Evolutionary conservation across 2,797 vertebrate genomes (phyloP).

Genomic region (Simalia tracyae): DNA sequence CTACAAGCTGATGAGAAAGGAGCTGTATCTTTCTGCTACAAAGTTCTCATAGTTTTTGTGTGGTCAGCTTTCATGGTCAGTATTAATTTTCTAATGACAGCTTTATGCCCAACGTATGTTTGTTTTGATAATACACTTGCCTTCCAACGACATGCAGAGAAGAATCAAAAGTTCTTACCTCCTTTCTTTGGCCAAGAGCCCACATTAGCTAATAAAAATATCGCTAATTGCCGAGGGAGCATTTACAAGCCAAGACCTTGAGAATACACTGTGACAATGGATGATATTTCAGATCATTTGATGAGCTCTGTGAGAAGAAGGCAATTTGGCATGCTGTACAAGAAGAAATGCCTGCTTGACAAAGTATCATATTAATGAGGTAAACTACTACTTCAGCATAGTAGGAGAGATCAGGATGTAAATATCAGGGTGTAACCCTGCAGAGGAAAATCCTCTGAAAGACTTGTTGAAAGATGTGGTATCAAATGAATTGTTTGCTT

Average conservation of each 20-base stretch:
- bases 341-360: constrained; percentile 56
- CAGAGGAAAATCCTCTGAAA: constrained; percentile 72
- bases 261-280: constrained; percentile 53
- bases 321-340: constrained; percentile 39
- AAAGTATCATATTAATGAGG: constrained; percentile 62
- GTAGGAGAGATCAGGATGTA: constrained; percentile 61
- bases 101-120: constrained; percentile 50
- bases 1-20: constrained; percentile 50
- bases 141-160: constrained; percentile 49
- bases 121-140: constrained; percentile 73
- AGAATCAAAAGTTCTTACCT: constrained; percentile 65
- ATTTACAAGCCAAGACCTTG: constrained; percentile 39
- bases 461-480: constrained; percentile 77
- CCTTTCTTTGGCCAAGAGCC: constrained; percentile 62
- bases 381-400: constrained; percentile 53
- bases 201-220: constrained; percentile 70
- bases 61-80: constrained; percentile 31
- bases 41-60: constrained; percentile 65
- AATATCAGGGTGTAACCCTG: constrained; percentile 68
- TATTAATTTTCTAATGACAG: constrained; percentile 65
- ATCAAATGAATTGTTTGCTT: constrained; percentile 79
- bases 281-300: constrained; percentile 37
- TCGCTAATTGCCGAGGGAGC: constrained; percentile 68
- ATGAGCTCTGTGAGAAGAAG: constrained; percentile 7
- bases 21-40: constrained; percentile 59